Evolutionary conservation across 1,140 invertebrate genomes (phyloP).

Genomic region (Oryctes rhinoceros): DNA sequence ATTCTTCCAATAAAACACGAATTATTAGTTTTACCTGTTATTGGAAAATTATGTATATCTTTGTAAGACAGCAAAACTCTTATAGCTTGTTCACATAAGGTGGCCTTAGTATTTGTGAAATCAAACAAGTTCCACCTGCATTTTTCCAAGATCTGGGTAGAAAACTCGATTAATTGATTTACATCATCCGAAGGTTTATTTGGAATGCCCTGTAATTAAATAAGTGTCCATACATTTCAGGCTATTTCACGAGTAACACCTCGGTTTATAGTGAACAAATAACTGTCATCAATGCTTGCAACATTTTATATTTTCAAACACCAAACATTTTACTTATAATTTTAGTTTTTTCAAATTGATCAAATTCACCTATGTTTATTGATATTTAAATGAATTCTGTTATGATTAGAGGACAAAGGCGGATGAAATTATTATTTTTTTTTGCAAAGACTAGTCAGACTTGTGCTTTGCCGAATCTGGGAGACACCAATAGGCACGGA

Average conservation of each 20-base stretch:
- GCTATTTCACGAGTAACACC: not conserved
- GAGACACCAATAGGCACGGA: too few relatives aligned
- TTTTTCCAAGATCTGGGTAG: constrained; percentile 39
- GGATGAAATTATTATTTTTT: too few relatives aligned
- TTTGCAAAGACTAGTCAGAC: too few relatives aligned
- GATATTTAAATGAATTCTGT: too few relatives aligned
- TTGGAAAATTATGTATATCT: constrained; percentile 37
- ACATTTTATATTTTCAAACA: too few relatives aligned
- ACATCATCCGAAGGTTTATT: not conserved
- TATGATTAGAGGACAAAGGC: too few relatives aligned
- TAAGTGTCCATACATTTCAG: not conserved
- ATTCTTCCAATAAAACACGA: not conserved
- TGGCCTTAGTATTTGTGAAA: constrained; percentile 41
- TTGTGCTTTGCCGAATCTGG: too few relatives aligned
- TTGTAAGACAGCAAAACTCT: constrained; percentile 29
- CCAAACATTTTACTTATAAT: too few relatives aligned
- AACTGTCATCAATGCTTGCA: too few relatives aligned
- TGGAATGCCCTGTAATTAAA: not conserved
- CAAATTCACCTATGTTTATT: too few relatives aligned
- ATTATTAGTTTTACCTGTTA: not conserved
- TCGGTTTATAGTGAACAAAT: too few relatives aligned
- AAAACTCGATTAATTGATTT: not conserved
- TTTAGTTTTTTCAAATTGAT: too few relatives aligned
- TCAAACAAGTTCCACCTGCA: constrained; percentile 41
- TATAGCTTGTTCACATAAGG: constrained; percentile 39